Evolutionary conservation across 1,140 invertebrate genomes (phyloP), one percentile per base, ranked within the genome.

Genomic region (Araneus ventricosus): DNA sequence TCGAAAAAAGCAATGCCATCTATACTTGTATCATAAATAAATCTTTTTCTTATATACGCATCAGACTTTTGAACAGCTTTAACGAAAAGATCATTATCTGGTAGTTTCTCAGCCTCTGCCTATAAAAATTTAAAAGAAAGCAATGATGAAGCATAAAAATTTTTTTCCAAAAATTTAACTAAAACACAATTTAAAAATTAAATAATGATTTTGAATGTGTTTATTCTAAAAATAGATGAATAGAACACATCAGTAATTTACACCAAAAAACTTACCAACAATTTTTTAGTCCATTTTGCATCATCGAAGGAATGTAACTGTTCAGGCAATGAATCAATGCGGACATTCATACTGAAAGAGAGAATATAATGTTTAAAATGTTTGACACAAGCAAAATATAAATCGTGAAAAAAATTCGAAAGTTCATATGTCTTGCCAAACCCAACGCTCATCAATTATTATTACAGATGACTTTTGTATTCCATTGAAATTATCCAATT

Each of bases 21-120:
- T 45, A 45, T 27, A 24, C 10, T 3, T 82, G 22, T 5, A 27
- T 52, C 30, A 41, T 45, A 45, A 82, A 82, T 22, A 45, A 52
- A 45, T 22, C 8, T 27, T 27, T 52, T 82, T 22, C 80, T 82
- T 41, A 39, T 52, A 82, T 82, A 82, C 4, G 80, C 45, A 41
- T 45, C 41, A n/a, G 7, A 45, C 5, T 45, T 82, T 10, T 82
- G 39, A 82, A 82, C 80, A 82, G 80, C 80, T 27, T 82, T 82
- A 8, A 52, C n/a, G 45, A 82, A 82, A 5, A 10, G 4, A 27
- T 82, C 80, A 30, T 41, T 41, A 82, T 52, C 10, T 82, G 37
- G 22, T 1, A 45, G 22, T 3, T 41, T 8, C n/a, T 7, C 39
- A n/a, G 80, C 39, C 4, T 82, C 80, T 27, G 41, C 20, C 80